Evolutionary conservation across 92 coral and sea anemone species (phyloP).

Genomic region (Umimayanthus kanabou): DNA sequence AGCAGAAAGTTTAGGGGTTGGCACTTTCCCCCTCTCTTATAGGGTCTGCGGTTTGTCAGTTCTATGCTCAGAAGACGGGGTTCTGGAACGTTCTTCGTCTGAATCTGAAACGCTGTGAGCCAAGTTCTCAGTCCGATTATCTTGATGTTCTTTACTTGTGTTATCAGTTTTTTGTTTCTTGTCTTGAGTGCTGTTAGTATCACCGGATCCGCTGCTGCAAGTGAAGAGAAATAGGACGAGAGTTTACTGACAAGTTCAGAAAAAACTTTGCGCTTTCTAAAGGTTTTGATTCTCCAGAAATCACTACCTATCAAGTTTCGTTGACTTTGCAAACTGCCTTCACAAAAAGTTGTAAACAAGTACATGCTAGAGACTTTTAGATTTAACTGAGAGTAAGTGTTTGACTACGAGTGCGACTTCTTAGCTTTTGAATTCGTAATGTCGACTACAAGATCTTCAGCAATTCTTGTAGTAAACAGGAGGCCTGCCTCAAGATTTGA

Average conservation of each 20-base stretch:
- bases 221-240: neutral
- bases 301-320: too few species aligned
- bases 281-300: too few species aligned
- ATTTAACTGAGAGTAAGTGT: too few species aligned
- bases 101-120: neutral
- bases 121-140: neutral
- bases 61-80: neutral
- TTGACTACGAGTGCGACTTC: too few species aligned
- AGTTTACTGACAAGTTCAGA: neutral
- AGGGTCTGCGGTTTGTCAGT: neutral
- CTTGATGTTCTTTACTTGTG: neutral
- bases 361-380: too few species aligned
- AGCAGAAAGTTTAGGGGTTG: slow-evolving; percentile 32
- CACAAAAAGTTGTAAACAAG: too few species aligned
- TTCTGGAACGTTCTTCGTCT: neutral
- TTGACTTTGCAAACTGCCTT: too few species aligned
- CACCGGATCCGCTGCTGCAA: slow-evolving; percentile 36
- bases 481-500: too few species aligned
- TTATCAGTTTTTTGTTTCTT: slow-evolving; percentile 15
- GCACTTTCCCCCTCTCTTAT: slow-evolving; percentile 11
- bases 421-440: too few species aligned
- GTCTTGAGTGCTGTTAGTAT: neutral
- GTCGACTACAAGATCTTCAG: too few species aligned
- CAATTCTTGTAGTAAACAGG: too few species aligned
- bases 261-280: neutral